Evolutionary conservation across 2,888 invertebrate genomes (phyloP).

Genomic region (Cephus runcator): DNA sequence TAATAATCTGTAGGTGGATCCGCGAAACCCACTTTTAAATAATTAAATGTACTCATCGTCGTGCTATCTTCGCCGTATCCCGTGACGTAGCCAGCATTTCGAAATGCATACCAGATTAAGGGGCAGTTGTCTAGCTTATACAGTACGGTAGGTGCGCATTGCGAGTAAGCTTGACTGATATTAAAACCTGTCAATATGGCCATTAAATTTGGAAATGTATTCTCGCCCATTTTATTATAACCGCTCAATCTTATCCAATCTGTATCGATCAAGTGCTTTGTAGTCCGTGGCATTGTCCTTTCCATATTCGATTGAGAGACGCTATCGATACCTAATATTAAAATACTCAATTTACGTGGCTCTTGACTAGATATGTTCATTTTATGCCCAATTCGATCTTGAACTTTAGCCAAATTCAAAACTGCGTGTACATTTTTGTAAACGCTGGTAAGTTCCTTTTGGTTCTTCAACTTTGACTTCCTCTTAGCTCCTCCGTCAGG

Average conservation of each 20-base stretch:
- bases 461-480: conserved; percentile 24
- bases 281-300: conserved; percentile 80
- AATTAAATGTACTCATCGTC: conserved; percentile 80
- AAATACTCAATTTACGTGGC: conserved; percentile 70
- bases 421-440: conserved; percentile 72
- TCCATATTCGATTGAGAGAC: conserved; percentile 83
- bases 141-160: conserved; percentile 66
- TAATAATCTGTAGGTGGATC: conserved; percentile 85
- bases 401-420: conserved; percentile 67
- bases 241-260: conserved; percentile 80
- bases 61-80: conserved; percentile 84
- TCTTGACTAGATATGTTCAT: conserved; percentile 1
- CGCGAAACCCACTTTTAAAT: conserved; percentile 77
- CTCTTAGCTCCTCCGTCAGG: conserved; percentile 13
- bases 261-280: conserved; percentile 73
- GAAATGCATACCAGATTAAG: conserved; percentile 82
- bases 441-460: conserved; percentile 41
- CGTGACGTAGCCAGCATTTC: conserved; percentile 78
- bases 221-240: conserved; percentile 85
- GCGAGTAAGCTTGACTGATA: conserved; percentile 65
- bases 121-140: conserved; percentile 75
- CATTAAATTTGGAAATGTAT: conserved; percentile 91
- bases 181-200: conserved; percentile 80
- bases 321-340: conserved; percentile 87
- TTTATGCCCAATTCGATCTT: conserved; percentile 59